Evolutionary conservation across 2,797 vertebrate genomes (phyloP).

Genomic region (Florisuga fusca): DNA sequence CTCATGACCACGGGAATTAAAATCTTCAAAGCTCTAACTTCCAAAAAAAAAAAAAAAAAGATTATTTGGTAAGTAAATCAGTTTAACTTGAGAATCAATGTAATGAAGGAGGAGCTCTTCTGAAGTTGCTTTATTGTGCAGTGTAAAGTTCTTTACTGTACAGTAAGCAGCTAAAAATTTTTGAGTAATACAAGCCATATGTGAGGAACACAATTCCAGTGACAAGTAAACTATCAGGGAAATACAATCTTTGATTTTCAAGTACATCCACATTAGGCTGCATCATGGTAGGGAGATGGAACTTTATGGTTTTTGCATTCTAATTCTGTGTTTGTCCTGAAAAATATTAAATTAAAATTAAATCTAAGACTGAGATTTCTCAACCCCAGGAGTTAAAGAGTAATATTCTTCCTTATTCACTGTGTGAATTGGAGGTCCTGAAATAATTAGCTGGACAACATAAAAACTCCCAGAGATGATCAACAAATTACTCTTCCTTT

Average conservation of each 20-base stretch:
- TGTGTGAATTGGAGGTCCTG: not conserved
- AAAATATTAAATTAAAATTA: not conserved
- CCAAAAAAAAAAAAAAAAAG: not conserved
- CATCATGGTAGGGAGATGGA: too few relatives aligned
- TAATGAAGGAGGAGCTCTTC: not conserved
- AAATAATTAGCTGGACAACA: not conserved
- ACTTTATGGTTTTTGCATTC: too few relatives aligned
- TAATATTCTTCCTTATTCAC: not conserved
- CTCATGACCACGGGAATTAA: not conserved
- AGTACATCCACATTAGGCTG: not conserved
- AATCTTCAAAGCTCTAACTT: not conserved
- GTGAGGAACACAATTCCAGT: not conserved
- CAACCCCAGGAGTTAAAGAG: not conserved
- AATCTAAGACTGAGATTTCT: not conserved
- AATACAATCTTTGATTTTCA: not conserved
- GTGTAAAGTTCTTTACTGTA: not conserved
- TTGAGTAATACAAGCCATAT: not conserved
- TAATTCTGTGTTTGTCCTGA: accelerated
- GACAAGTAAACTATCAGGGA: not conserved
- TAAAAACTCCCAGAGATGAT: not conserved
- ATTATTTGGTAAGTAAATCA: not conserved
- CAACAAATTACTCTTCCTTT: not conserved
- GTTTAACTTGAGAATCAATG: not conserved
- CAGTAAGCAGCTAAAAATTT: not conserved
- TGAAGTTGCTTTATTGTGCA: not conserved